These are phyloP conservation scores for Saccopteryx leptura DNA, from an alignment of 2,113 vertebrate species.

Conservation along the genomic window DNA sequence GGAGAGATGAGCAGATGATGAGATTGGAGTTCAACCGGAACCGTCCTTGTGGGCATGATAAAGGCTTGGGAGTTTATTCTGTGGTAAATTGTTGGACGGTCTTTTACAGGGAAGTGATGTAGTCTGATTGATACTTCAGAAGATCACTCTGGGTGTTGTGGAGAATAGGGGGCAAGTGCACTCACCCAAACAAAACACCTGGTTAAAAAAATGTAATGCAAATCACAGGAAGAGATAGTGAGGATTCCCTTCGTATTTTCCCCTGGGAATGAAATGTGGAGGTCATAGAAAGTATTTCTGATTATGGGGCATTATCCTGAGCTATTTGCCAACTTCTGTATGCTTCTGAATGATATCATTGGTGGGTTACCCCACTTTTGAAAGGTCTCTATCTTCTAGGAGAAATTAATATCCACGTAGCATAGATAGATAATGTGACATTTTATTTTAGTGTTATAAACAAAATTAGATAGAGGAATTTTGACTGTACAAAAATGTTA, in stretches of 20 bases:
- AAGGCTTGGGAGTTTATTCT: neutral
- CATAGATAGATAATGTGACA: neutral
- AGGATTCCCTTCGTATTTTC: neutral
- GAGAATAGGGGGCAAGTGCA: neutral
- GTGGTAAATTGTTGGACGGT: neutral
- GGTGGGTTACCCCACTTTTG: neutral
- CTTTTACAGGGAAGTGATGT: neutral
- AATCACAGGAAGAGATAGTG: neutral
- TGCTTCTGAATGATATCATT: neutral
- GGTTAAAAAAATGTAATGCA: neutral
- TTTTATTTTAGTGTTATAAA: slow-evolving; percentile 31
- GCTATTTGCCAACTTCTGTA: neutral
- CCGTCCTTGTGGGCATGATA: neutral
- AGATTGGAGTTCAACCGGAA: neutral
- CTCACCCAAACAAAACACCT: neutral
- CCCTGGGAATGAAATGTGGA: neutral
- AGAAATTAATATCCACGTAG: neutral
- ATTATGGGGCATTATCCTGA: neutral
- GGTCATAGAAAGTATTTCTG: neutral
- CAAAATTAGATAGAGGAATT: neutral
- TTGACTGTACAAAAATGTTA: neutral
- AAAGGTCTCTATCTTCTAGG: neutral
- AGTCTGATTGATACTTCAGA: neutral
- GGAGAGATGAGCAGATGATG: neutral
- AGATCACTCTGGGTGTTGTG: neutral